Evolutionary conservation across 2,888 invertebrate genomes (phyloP).

Genomic region (Caradrina clavipalpis): DNA sequence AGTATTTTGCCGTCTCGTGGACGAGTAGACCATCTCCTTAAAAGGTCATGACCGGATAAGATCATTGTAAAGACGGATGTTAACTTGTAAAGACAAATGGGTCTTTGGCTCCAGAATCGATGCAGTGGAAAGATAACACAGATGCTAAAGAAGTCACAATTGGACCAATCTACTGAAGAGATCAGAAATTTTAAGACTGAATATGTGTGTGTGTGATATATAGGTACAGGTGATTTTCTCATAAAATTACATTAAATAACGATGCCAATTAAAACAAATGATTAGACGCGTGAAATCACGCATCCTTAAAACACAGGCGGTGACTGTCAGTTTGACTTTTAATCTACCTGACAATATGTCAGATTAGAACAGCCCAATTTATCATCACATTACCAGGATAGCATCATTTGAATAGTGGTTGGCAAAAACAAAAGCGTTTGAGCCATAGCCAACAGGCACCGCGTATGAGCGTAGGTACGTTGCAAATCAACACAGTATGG

Average conservation of each 20-base stretch:
- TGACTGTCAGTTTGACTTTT: background rate
- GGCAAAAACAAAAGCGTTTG: constrained; percentile 64
- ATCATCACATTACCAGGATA: constrained; percentile 11
- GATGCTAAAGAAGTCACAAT: background rate
- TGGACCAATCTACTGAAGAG: background rate
- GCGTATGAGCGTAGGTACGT: constrained; percentile 31
- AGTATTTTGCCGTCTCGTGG: constrained; percentile 20
- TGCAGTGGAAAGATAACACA: background rate
- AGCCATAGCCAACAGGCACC: constrained; percentile 67
- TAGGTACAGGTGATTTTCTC: too few relatives aligned
- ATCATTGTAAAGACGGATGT: background rate
- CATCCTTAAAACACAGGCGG: too few relatives aligned
- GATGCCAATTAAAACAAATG: constrained; percentile 12
- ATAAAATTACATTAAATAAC: background rate
- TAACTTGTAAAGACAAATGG: background rate
- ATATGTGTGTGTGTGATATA: too few relatives aligned
- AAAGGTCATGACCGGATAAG: constrained; percentile 14
- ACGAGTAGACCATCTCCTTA: constrained; percentile 9
- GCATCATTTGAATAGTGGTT: constrained; percentile 43
- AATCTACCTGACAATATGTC: too few relatives aligned
- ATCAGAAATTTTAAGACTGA: background rate
- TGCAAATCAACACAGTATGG: constrained; percentile 68
- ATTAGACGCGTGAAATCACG: constrained; percentile 4
- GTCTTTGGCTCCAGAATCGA: background rate
- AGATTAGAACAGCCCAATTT: background rate